These are phyloP conservation scores for Hyphantria cunea DNA, from an alignment of 1,140 invertebrate genomes.

Conservation along the genomic window DNA sequence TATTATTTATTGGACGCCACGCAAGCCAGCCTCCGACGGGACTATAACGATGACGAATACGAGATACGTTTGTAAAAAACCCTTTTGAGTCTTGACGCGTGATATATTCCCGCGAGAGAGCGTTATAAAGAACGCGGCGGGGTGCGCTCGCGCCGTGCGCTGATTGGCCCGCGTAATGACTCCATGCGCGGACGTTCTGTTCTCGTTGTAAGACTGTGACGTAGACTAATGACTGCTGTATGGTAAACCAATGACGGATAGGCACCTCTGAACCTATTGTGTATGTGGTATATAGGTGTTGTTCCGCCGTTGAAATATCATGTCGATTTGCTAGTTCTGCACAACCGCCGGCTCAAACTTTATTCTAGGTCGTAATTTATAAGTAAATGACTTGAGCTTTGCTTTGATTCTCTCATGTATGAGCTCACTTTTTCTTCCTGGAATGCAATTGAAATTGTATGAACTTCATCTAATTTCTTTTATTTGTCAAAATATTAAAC, in stretches of 20 bases:
- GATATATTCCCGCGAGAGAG: conserved; percentile 69
- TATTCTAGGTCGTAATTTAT: conserved; percentile 11
- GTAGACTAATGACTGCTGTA: conserved; percentile 65
- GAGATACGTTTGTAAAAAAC: conserved; percentile 71
- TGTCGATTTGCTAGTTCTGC: conserved; percentile 30
- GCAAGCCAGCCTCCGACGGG: conserved; percentile 48
- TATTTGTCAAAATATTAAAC: too few species aligned
- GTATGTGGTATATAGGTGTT: conserved; percentile 31
- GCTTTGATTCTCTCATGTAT: neutral
- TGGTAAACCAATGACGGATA: conserved; percentile 73
- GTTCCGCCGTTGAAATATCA: conserved; percentile 30
- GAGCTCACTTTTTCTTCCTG: neutral
- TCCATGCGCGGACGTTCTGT: conserved; percentile 43
- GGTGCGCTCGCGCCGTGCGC: conserved; percentile 63
- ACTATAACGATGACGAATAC: conserved; percentile 77
- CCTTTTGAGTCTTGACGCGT: conserved; percentile 67
- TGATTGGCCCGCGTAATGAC: conserved; percentile 68
- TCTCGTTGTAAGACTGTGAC: conserved; percentile 42
- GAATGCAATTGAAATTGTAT: conserved; percentile 1
- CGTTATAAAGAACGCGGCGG: conserved; percentile 71
- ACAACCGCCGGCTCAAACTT: conserved; percentile 22
- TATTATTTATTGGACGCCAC: conserved; percentile 55
- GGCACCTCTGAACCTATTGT: conserved; percentile 61
- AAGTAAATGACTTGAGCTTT: neutral
- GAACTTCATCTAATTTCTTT: too few species aligned